These are phyloP conservation scores for Stratiolaelaps scimitus DNA, from an alignment of 1,140 invertebrate genomes.

Conservation along the genomic window DNA sequence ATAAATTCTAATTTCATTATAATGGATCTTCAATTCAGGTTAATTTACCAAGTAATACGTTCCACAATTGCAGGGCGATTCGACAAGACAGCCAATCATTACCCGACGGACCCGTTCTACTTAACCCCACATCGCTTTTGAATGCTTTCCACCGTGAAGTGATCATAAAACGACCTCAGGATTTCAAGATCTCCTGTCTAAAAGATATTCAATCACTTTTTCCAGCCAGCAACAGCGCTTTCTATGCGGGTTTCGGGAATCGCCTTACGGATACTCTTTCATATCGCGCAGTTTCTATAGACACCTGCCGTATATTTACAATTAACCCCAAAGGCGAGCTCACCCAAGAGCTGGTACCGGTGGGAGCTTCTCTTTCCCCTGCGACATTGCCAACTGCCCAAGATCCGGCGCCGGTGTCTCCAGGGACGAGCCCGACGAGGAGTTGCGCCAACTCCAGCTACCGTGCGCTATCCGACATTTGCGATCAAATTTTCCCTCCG, in stretches of 20 bases:
- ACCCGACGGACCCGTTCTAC: slow-evolving; percentile 86
- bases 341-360: slow-evolving; percentile 84
- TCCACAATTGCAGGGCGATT: slow-evolving; percentile 52
- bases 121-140: slow-evolving; percentile 93
- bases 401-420: neutral
- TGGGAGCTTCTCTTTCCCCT: neutral
- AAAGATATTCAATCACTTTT: slow-evolving; percentile 89
- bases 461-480: neutral
- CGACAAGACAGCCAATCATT: slow-evolving; percentile 80
- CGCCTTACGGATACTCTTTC: slow-evolving; percentile 73
- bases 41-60: too few relatives aligned
- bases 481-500: slow-evolving; percentile 3
- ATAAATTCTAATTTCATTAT: too few relatives aligned
- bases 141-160: slow-evolving; percentile 92
- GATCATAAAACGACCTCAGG: slow-evolving; percentile 98
- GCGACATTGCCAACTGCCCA: neutral
- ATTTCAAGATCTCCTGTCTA: slow-evolving; percentile 96
- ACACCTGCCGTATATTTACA: slow-evolving; percentile 89
- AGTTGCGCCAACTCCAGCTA: slow-evolving; percentile 1
- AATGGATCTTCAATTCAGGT: too few relatives aligned
- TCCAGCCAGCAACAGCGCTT: slow-evolving; percentile 54
- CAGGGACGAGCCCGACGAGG: neutral
- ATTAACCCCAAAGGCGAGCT: slow-evolving; percentile 95
- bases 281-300: slow-evolving; percentile 91
- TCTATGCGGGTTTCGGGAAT: slow-evolving; percentile 98